These are phyloP conservation scores for Semnornis frantzii DNA, from an alignment of 2,113 vertebrate species.

Conservation along the genomic window DNA sequence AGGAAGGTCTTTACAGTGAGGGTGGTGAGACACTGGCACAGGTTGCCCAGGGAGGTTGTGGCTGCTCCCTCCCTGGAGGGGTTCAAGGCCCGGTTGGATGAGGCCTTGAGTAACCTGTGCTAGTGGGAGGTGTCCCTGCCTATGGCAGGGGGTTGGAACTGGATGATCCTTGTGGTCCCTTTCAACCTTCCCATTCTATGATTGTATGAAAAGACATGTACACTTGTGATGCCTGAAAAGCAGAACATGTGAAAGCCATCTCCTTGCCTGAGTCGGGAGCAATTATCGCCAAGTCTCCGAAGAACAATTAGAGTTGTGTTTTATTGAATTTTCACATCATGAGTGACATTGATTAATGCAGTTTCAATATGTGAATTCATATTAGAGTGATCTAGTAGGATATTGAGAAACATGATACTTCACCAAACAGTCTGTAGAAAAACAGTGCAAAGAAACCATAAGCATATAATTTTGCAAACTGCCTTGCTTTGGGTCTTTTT, in stretches of 20 bases:
- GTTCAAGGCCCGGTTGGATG: too few relatives aligned
- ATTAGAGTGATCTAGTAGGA: not conserved
- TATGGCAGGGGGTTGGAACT: too few relatives aligned
- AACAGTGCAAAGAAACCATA: not conserved
- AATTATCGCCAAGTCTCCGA: conserved; percentile 20
- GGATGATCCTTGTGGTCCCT: too few relatives aligned
- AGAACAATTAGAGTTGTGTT: conserved; percentile 52
- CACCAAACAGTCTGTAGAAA: not conserved
- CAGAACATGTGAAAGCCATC: not conserved
- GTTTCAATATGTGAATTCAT: conserved; percentile 35
- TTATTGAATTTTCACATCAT: conserved; percentile 28
- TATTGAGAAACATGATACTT: not conserved
- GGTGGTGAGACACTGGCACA: too few relatives aligned
- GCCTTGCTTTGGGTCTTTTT: not conserved
- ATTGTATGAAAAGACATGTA: not conserved
- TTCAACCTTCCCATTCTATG: too few relatives aligned
- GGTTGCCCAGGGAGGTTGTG: too few relatives aligned
- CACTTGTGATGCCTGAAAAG: not conserved
- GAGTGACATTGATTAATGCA: conserved; percentile 13
- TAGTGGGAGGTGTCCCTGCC: too few relatives aligned
- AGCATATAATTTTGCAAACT: not conserved
- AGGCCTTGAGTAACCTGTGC: too few relatives aligned
- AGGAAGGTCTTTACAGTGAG: too few relatives aligned
- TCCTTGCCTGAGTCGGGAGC: not conserved
- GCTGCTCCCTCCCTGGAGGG: too few relatives aligned